These are phyloP conservation scores for Arrhopalites spinosus DNA, from an alignment of 2,888 invertebrate genomes.

Conservation along the genomic window DNA sequence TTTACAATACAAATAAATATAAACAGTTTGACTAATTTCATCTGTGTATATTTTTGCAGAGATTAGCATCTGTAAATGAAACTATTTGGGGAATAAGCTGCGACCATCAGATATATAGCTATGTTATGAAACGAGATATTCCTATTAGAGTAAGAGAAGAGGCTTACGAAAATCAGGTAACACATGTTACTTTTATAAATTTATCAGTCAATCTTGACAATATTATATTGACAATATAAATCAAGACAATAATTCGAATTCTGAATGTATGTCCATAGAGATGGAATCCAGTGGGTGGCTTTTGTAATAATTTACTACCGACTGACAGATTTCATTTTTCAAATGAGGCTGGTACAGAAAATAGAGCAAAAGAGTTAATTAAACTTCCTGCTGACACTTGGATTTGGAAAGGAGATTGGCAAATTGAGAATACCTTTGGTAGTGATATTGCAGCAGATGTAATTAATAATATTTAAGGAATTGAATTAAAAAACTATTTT, in stretches of 20 bases:
- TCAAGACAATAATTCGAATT: neutral
- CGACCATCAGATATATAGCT: conserved; percentile 89
- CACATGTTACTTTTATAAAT: neutral
- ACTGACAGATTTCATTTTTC: conserved; percentile 88
- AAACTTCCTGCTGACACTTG: conserved; percentile 90
- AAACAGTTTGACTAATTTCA: neutral
- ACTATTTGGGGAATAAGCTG: conserved; percentile 90
- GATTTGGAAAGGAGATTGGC: conserved; percentile 97
- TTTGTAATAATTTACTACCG: conserved; percentile 79
- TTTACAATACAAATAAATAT: neutral
- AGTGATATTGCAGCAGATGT: conserved; percentile 88
- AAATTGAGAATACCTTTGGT: conserved; percentile 78
- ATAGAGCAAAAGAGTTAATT: conserved; percentile 79
- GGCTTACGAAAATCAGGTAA: conserved; percentile 86
- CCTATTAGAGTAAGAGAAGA: conserved; percentile 89
- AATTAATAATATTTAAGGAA: conserved; percentile 56
- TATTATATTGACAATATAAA: neutral
- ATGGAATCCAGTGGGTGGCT: conserved; percentile 89
- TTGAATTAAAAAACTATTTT: neutral
- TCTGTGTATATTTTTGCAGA: conserved; percentile 34
- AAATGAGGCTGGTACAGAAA: conserved; percentile 78
- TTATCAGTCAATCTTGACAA: neutral
- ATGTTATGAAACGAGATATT: conserved; percentile 85
- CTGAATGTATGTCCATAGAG: conserved; percentile 63
- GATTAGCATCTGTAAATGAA: conserved; percentile 43